Conservation (phyloP, 2,888 invertebrate genomes). For the Polyommatus icarus region DNA sequence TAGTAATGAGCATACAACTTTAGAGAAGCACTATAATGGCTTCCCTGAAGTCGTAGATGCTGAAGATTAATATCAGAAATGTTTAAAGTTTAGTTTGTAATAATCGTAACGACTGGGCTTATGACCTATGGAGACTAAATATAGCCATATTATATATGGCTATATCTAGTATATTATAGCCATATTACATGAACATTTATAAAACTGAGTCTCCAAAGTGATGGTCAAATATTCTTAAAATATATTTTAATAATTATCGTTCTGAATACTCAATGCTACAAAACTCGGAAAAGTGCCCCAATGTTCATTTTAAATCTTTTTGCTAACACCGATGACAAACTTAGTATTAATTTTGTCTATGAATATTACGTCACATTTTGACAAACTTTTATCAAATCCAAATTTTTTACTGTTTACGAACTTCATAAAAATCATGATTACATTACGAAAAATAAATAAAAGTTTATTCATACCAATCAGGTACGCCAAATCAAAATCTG, state of each 20-base stretch:
- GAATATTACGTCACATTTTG: not conserved
- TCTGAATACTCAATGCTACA: too few relatives aligned
- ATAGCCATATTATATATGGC: too few relatives aligned
- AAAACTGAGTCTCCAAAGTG: too few relatives aligned
- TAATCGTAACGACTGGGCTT: too few relatives aligned
- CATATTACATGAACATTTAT: too few relatives aligned
- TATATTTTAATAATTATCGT: too few relatives aligned
- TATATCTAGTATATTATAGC: too few relatives aligned
- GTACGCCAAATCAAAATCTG: not conserved
- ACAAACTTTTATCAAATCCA: not conserved
- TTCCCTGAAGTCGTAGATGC: not conserved
- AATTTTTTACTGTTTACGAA: not conserved
- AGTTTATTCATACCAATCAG: not conserved
- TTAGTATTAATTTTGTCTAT: not conserved
- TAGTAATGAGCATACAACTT: not conserved
- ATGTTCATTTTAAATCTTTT: not conserved
- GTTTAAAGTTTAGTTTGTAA: too few relatives aligned
- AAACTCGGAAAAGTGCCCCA: too few relatives aligned
- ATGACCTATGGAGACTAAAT: too few relatives aligned
- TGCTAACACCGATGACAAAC: not conserved
- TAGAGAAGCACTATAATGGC: not conserved
- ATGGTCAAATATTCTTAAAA: too few relatives aligned
- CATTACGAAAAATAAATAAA: slow-evolving; percentile 1
- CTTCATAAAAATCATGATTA: slow-evolving; percentile 8
- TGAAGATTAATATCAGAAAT: too few relatives aligned